Evolutionary conservation across 2,797 vertebrate species (phyloP), one percentile per base, ranked within the genome.

Genomic region (Prionace glauca): DNA sequence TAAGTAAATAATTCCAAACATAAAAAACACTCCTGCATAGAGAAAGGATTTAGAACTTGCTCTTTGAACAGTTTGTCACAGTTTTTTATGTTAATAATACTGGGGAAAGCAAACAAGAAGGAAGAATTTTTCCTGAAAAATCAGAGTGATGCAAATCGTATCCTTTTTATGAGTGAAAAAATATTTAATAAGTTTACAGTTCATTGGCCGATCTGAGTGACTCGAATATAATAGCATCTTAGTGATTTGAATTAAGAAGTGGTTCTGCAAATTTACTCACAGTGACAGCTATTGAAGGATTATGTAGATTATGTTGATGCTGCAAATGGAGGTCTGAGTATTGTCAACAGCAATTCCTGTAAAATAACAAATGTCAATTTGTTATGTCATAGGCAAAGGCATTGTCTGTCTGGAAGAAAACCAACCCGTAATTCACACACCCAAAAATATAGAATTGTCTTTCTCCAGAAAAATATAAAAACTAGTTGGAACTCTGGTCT

Each of bases 281-380:
- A 96, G 96, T 97, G 97, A 97, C 97, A 97, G 97, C 97, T 97
- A 97, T 97, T 97, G 97, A 97, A 97, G 97, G 96, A 97, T 97
- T 97, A 97, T 97, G 97, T 97, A 96, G 97, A 97, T 98, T 97
- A 97, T 96, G 96, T 96, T 96, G 96, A 96, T 96, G 97, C 96
- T 96, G 97, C 97, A 96, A 97, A 97, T 96, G 96, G 96, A 97
- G 96, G 96, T 97, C 97, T 98, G 97, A 98, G 98, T 97, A 97
- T 96, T 97, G 98, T 97, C 97, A 97, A 96, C 97, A 97, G 97
- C 96, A 97, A 97, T 98, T 97, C 97, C 97, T 97, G 97, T 97
- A 97, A 97, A 97, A 96, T 97, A 96, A 96, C 96, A 96, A 96
- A 97, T 97, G 96, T 97, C 24, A 97, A 98, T 97, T 98, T 97